A percentile compares a stretch with the other conserved stretches of the same genome.
These are phyloP conservation scores for Hippocampus comes DNA, from an alignment of 2,113 vertebrate species.

Conservation along the genomic window DNA sequence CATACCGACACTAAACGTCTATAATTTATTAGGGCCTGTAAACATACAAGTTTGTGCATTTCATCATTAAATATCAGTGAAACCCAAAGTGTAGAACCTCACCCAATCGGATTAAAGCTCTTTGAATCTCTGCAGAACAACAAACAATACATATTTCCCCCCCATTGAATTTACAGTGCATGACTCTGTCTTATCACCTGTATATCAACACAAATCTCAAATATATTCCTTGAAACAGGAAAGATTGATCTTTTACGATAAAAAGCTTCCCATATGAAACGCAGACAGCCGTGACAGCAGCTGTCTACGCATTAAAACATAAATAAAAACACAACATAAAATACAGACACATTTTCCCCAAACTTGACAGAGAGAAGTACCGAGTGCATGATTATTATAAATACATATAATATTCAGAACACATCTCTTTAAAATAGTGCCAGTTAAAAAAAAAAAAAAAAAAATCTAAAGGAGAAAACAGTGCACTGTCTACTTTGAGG, in stretches of 20 bases:
- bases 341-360: slow-evolving; percentile 20
- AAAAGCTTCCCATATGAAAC: slow-evolving; percentile 61
- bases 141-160: slow-evolving; percentile 16
- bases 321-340: slow-evolving; percentile 41
- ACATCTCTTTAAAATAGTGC: slow-evolving; percentile 21
- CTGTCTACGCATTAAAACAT: slow-evolving; percentile 41
- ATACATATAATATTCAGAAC: slow-evolving; percentile 40
- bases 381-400: slow-evolving; percentile 38
- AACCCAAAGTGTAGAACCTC: slow-evolving; percentile 51
- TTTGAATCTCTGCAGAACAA: slow-evolving; percentile 33
- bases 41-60: slow-evolving; percentile 50
- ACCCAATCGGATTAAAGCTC: slow-evolving; percentile 23
- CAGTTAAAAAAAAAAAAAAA: not conserved
- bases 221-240: slow-evolving; percentile 80
- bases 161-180: slow-evolving; percentile 60
- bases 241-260: slow-evolving; percentile 69
- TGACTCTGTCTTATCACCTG: slow-evolving; percentile 43
- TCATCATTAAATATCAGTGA: slow-evolving; percentile 62
- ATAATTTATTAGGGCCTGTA: slow-evolving; percentile 48
- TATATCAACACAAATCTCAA: slow-evolving; percentile 40
- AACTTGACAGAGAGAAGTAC: slow-evolving; percentile 26
- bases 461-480: slow-evolving; percentile 20
- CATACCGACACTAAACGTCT: slow-evolving; percentile 22
- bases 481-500: slow-evolving; percentile 37
- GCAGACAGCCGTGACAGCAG: slow-evolving; percentile 52